Evolutionary conservation across 1,140 invertebrate genomes (phyloP), one percentile per base, ranked within the genome.

Genomic region (Lepidurus packardi): DNA sequence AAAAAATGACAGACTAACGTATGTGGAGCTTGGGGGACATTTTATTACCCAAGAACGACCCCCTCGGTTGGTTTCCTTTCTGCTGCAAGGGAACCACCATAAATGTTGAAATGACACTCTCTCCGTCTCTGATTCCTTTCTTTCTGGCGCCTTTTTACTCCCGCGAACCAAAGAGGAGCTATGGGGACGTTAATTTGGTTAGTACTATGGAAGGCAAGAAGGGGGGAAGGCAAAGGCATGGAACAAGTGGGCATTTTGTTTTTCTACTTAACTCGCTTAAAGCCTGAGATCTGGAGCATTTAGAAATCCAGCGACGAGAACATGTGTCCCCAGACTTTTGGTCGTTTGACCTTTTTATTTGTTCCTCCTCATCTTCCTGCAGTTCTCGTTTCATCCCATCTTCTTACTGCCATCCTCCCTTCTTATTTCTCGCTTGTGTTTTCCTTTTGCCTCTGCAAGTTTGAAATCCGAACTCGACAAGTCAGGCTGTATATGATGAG

Each of bases 301-400:
- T 21, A 65, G 53, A 16, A 21, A 65, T 65, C 53, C 53, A 13
- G 13, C 45, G 10, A 16, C 45, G 0, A 65, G 53, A 65, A 65
- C 53, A 65, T 65, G 53, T 65, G 53, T 65, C 53, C 53, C 53
- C 53, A 65, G 53, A 65, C 53, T 65, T 47, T n/a, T 9, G 53
- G 53, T 65, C 53, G 16, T 65, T 65, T 65, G 53, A 65, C 53
- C 53, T 65, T 65, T 65, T 16, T 65, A 65, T 65, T 65, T 9
- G 53, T 21, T 65, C 53, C 13, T 65, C 53, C 16, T 65, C 53
- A 65, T 65, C 53, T 65, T 65, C 13, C 53, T 65, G 53, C 53
- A n/a, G 53, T 65, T 65, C 53, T 65, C 53, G 53, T 65, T 65
- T 65, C 53, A 65, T 65, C 53, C 53, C 53, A 65, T 65, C 53